These are phyloP conservation scores for Sinosuthora webbiana DNA, from an alignment of 2,113 vertebrate genomes.

Conservation along the genomic window DNA sequence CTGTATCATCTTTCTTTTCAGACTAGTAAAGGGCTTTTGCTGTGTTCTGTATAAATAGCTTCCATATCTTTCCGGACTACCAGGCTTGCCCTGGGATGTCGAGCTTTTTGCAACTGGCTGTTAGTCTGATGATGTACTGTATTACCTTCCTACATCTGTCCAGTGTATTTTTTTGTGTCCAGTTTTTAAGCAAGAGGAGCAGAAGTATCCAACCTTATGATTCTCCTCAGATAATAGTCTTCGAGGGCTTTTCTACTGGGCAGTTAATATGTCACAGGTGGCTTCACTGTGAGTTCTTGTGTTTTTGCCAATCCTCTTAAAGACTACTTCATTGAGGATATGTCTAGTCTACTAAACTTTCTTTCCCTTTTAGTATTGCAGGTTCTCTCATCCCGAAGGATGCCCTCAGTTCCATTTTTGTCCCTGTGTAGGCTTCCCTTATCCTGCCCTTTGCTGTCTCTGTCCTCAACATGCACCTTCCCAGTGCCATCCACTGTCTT, in stretches of 20 bases:
- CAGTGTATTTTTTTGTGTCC: background rate
- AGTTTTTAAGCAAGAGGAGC: background rate
- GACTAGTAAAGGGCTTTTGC: background rate
- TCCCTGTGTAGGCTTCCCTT: background rate
- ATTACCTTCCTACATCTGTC: background rate
- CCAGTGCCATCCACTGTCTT: background rate
- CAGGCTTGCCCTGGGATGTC: background rate
- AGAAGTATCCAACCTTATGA: background rate
- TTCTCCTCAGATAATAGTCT: background rate
- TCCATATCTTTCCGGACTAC: background rate
- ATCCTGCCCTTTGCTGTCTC: background rate
- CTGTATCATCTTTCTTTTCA: background rate
- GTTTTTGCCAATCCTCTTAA: background rate
- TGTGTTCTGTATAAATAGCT: background rate
- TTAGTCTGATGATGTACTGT: background rate
- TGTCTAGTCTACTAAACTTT: background rate
- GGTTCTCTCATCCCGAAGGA: background rate
- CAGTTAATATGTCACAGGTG: background rate
- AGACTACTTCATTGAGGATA: background rate
- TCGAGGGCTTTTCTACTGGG: background rate
- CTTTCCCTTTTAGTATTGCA: background rate
- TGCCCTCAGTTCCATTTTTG: background rate
- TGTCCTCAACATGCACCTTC: background rate
- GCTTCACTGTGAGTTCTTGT: background rate
- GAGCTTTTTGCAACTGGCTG: background rate